A percentile compares a stretch with the other conserved stretches of the same genome.
Conservation (phyloP, 1,140 invertebrate genomes). For the Calephelis nemesis region DNA sequence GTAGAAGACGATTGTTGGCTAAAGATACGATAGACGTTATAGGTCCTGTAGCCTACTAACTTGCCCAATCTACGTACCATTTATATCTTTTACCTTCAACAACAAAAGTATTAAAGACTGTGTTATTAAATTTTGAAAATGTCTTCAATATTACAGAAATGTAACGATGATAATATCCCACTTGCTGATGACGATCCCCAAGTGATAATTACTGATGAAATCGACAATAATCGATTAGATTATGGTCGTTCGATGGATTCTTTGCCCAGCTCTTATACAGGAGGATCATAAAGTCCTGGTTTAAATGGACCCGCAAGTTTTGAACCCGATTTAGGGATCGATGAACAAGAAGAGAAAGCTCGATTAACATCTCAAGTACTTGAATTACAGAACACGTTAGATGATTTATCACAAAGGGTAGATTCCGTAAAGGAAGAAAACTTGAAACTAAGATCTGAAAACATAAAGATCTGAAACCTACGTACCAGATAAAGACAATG, state of each 20-base stretch:
- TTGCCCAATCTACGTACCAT: too few species aligned
- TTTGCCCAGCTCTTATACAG: slow-evolving; percentile 92
- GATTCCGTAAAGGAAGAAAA: too few species aligned
- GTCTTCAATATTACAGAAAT: slow-evolving; percentile 77
- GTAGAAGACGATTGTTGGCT: too few species aligned
- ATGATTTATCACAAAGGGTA: too few species aligned
- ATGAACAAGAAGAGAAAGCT: slow-evolving; percentile 98
- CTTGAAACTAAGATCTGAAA: too few species aligned
- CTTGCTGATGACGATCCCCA: slow-evolving; percentile 94
- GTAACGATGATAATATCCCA: slow-evolving; percentile 92
- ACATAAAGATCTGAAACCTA: too few species aligned
- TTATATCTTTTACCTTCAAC: not conserved
- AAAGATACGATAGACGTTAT: too few species aligned
- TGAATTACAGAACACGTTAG: slow-evolving; percentile 98
- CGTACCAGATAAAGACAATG: too few species aligned
- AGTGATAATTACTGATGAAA: slow-evolving; percentile 91
- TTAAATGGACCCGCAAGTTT: slow-evolving; percentile 83
- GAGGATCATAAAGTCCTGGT: slow-evolving; percentile 91
- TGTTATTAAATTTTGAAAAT: slow-evolving; percentile 28
- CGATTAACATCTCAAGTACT: slow-evolving; percentile 97
- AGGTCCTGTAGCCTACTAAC: too few species aligned
- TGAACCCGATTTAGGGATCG: slow-evolving; percentile 92
- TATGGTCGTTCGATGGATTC: slow-evolving; percentile 93
- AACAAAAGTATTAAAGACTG: not conserved
- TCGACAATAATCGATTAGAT: slow-evolving; percentile 82